phyloP scores from a whole-genome alignment of 2,113 vertebrate species.

The Tichodroma muraria region DNA sequence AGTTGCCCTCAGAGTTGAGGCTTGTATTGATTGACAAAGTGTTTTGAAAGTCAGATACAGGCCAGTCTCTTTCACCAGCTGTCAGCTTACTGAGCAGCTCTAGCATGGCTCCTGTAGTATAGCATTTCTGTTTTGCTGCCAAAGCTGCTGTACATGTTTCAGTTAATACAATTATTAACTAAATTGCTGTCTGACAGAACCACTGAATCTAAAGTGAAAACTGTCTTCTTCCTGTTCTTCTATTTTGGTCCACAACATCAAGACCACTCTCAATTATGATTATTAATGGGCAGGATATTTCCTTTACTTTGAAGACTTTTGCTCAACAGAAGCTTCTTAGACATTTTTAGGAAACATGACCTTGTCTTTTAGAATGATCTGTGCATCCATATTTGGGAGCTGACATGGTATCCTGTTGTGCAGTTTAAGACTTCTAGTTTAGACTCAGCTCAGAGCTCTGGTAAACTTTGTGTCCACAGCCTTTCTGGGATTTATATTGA shows the following conservation, averaged over 20 bases:
- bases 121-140: conserved; percentile 7
- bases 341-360: neutral
- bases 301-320: neutral
- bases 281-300: neutral
- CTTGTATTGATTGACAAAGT: conserved; percentile 7
- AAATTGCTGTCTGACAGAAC: neutral
- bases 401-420: neutral
- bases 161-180: conserved; percentile 5
- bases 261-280: neutral
- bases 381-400: neutral
- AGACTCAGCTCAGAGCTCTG: neutral
- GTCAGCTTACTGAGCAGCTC: neutral
- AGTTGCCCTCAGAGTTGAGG: neutral
- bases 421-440: neutral
- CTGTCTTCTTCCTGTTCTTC: neutral
- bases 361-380: neutral
- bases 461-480: neutral
- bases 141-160: neutral
- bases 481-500: neutral
- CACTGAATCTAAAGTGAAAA: neutral
- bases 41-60: conserved; percentile 5
- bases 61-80: neutral
- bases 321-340: neutral
- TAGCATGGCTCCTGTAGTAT: neutral
- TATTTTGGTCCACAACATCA: neutral